A percentile compares a stretch with the other conserved stretches of the same genome.
phyloP scores from a whole-genome alignment of 2,888 invertebrate genomes.

The Nemotelus pantherinus region DNA sequence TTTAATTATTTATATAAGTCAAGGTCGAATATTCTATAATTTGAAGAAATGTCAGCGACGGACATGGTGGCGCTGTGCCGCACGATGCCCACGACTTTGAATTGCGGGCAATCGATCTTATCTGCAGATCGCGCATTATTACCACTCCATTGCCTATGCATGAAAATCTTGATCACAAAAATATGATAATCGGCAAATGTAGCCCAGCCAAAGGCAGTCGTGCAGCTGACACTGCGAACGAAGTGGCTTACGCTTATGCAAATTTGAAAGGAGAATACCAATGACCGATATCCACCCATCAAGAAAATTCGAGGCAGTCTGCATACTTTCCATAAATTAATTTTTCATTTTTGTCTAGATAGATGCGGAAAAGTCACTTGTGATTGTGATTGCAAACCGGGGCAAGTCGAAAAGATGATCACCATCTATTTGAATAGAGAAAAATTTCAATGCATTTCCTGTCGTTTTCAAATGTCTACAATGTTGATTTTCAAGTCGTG shows the following conservation, averaged over 20 bases:
- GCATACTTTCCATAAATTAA: background rate
- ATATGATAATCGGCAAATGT: too few relatives aligned
- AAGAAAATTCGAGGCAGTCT: constrained; percentile 7
- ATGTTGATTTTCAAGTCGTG: too few relatives aligned
- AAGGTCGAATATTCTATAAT: constrained; percentile 36
- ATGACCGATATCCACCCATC: background rate
- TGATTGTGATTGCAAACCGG: background rate
- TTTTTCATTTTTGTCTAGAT: background rate
- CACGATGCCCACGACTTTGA: constrained; percentile 2
- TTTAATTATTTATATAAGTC: constrained; percentile 38
- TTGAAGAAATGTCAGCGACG: constrained; percentile 32
- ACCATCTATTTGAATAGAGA: background rate
- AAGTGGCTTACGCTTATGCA: background rate
- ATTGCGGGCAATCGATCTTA: background rate
- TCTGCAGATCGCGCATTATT: background rate
- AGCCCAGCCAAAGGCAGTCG: too few relatives aligned
- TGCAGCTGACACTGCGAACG: background rate
- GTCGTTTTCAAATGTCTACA: background rate
- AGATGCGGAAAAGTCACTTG: background rate
- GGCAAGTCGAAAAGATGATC: background rate
- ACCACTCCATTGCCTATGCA: background rate
- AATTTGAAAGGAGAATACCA: background rate
- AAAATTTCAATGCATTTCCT: constrained; percentile 9
- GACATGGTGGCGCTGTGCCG: background rate
- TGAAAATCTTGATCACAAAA: background rate